phyloP scores from a whole-genome alignment of 2,888 invertebrate genomes.

The Lamellibrachia satsuma region DNA sequence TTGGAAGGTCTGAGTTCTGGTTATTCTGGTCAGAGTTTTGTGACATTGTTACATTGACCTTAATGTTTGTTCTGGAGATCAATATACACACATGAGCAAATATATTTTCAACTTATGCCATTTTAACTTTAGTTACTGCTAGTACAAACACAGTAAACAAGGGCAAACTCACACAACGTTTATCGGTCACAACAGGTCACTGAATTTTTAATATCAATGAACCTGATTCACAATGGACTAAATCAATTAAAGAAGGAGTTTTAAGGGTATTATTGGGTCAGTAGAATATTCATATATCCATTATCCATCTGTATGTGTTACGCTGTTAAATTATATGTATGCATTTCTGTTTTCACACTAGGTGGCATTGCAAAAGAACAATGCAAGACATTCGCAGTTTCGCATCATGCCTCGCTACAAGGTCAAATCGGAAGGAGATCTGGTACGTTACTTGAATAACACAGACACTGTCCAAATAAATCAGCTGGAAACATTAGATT shows the following conservation, averaged over 20 bases:
- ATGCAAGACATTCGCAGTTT: slow-evolving; percentile 66
- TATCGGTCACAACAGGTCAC: background rate
- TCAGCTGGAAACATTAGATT: background rate
- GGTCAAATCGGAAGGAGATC: slow-evolving; percentile 66
- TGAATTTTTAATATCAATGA: background rate
- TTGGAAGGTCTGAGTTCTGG: too few species aligned
- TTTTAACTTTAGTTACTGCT: background rate
- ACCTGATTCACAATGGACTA: background rate
- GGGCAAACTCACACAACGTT: background rate
- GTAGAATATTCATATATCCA: background rate
- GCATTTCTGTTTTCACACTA: background rate
- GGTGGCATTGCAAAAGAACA: slow-evolving; percentile 32
- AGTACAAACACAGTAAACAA: background rate
- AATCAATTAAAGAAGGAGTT: background rate
- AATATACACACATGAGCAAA: background rate
- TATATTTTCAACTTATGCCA: background rate
- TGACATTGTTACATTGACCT: background rate
- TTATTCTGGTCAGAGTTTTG: background rate
- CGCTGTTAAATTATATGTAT: background rate
- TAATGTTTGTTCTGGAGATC: background rate
- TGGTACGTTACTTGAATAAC: slow-evolving; percentile 45
- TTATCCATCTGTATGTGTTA: background rate
- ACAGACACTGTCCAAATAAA: background rate
- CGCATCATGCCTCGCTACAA: slow-evolving; percentile 64
- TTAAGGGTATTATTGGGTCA: background rate